Evolutionary conservation across 2,113 vertebrate species (phyloP), one percentile per base, ranked within the genome.

Genomic region (Parus major): DNA sequence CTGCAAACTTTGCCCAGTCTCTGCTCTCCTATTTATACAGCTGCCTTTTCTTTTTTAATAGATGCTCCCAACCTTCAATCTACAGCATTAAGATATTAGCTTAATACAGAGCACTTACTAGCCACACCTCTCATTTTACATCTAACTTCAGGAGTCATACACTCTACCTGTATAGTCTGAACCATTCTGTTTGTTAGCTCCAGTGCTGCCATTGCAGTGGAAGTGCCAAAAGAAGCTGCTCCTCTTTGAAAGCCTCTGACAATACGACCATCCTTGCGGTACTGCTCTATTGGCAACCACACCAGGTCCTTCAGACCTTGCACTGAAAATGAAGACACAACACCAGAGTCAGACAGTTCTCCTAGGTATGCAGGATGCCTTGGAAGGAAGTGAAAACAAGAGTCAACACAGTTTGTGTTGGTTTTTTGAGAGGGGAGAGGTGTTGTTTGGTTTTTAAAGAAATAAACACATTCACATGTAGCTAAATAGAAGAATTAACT

Each of bases 261-360:
- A 35, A 99, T 99, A 18, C 99, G 98, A 7, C 99, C 99, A 1
- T 99, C 99, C 96, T 99, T 99, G 61, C 99, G 98, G 98, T 99
- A 99, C 96, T 99, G 99, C 95, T 99, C 99, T 66, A 99, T 99
- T 0, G 99, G 99, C 59, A 99, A 96, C 99, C 99, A 99, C n/a
- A 99, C 99, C 97, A 99, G 96, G 96, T 99, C 99, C 86, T 98
- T 98, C 80, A 99, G 98, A 93, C 99, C 99, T 97, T 99, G 99
- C 77, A 99, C 99, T 99, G 96, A 93, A 98, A 96, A 53, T 13
- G 22, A n/a, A 86, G 41, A 82, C 27, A 94, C 14, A 60, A 97
- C 10, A 92, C 29, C 20, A 59, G 1, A 70, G 39, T 82, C 44
- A 90, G 31, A 50, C 64, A 95, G 24, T 12, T 72, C 65, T 71